These are phyloP conservation scores for Gymnodraco acuticeps DNA, from an alignment of 2,797 vertebrate genomes.

Conservation along the genomic window DNA sequence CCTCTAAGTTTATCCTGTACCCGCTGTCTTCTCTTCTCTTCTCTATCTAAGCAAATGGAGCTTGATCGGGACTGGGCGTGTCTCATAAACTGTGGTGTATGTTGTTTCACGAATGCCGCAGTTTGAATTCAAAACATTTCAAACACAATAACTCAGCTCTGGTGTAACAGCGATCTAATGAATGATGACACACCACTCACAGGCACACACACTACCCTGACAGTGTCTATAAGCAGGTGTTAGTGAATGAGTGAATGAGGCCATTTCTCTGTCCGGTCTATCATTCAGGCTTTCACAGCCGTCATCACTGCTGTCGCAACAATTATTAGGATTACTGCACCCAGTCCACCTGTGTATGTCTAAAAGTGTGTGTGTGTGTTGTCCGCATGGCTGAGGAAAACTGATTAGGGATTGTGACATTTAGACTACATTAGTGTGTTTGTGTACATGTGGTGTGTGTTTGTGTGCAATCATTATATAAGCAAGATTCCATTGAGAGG, in stretches of 20 bases:
- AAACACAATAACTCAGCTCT: slow-evolving; percentile 7
- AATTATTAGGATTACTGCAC: slow-evolving; percentile 55
- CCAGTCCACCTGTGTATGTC: slow-evolving; percentile 42
- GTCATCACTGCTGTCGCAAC: slow-evolving; percentile 48
- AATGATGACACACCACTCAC: slow-evolving; percentile 19
- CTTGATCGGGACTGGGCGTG: slow-evolving; percentile 1
- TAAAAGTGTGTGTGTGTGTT: slow-evolving; percentile 8
- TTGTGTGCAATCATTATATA: not conserved
- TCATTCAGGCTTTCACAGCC: slow-evolving; percentile 55
- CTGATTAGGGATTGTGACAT: slow-evolving; percentile 43
- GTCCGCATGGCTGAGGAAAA: slow-evolving; percentile 23
- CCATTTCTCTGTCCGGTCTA: slow-evolving; percentile 54
- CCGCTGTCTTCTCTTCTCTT: not conserved
- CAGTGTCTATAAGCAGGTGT: slow-evolving; percentile 35
- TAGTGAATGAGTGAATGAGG: slow-evolving; percentile 70
- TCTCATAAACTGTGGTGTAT: not conserved
- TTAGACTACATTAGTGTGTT: slow-evolving; percentile 27
- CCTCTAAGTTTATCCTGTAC: slow-evolving; percentile 16
- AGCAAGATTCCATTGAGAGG: not conserved
- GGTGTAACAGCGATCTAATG: slow-evolving; percentile 3
- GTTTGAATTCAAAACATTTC: slow-evolving; percentile 2
- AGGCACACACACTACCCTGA: not conserved
- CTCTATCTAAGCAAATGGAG: not conserved
- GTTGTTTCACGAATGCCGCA: not conserved
- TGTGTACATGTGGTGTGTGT: slow-evolving; percentile 19